Evolutionary conservation across 2,113 vertebrate genomes (phyloP).

Genomic region (Nothocercus julius): DNA sequence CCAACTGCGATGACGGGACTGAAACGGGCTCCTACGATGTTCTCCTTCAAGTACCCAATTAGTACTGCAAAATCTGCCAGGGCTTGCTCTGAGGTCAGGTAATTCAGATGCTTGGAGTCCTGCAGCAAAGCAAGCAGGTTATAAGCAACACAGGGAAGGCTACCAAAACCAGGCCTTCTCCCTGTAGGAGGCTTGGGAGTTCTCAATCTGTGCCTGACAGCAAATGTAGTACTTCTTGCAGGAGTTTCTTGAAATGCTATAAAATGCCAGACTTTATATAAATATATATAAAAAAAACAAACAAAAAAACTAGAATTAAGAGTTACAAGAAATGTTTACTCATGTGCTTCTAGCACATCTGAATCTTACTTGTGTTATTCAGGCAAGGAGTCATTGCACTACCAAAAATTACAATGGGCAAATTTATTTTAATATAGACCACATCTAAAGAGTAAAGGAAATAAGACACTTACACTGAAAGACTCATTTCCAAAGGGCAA

Average conservation of each 20-base stretch:
- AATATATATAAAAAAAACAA: too few species aligned
- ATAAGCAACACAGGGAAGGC: fast-evolving
- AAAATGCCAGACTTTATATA: background rate
- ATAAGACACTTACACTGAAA: conserved; percentile 80
- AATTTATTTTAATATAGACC: background rate
- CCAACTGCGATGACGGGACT: conserved; percentile 93
- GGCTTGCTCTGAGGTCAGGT: conserved; percentile 94
- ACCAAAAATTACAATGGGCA: background rate
- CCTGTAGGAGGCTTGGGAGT: background rate
- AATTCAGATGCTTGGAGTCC: conserved; percentile 92
- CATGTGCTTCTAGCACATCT: background rate
- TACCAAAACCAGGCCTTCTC: background rate
- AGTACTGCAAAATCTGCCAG: conserved; percentile 92
- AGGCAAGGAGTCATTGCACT: background rate
- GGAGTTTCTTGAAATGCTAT: background rate
- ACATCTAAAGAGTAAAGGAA: background rate
- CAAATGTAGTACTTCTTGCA: background rate
- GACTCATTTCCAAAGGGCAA: conserved; percentile 90
- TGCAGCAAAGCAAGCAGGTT: conserved; percentile 60
- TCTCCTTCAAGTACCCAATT: conserved; percentile 81
- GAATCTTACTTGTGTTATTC: background rate
- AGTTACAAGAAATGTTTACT: background rate
- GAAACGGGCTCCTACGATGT: conserved; percentile 72
- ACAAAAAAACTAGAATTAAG: background rate
- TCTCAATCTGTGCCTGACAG: background rate